Evolutionary conservation across 53 echinoderm and acorn worm species (phyloP).

Genomic region (Paracentrotus lividus): DNA sequence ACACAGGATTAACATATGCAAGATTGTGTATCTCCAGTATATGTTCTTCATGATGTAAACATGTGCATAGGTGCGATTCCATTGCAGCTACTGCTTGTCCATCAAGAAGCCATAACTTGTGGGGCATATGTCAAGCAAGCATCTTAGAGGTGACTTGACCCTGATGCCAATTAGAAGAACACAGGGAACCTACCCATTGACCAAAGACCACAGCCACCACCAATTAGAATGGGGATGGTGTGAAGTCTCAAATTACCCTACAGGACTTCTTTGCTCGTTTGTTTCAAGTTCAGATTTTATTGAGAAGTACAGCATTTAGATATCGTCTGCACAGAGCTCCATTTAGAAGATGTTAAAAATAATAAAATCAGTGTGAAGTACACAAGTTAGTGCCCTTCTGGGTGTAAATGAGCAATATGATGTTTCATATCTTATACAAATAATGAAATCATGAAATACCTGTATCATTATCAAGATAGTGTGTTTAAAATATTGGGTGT

Average conservation of each 20-base stretch:
- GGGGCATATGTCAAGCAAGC: neutral
- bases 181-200: slow-evolving; percentile 5
- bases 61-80: neutral
- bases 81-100: neutral
- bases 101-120: neutral
- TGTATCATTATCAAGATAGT: neutral
- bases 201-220: slow-evolving; percentile 41
- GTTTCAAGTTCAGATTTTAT: neutral
- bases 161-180: slow-evolving; percentile 35
- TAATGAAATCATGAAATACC: neutral
- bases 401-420: neutral
- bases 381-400: too few relatives aligned
- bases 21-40: too few relatives aligned
- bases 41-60: neutral
- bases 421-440: neutral
- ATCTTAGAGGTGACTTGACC: slow-evolving; percentile 39
- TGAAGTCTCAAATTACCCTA: neutral
- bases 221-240: neutral
- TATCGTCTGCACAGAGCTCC: too few relatives aligned
- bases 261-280: neutral
- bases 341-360: too few relatives aligned
- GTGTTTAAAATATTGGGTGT: neutral
- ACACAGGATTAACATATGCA: too few relatives aligned
- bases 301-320: neutral
- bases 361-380: too few relatives aligned